phyloP scores from a whole-genome alignment of 2,888 invertebrate genomes.

The Diarsia dahlii region DNA sequence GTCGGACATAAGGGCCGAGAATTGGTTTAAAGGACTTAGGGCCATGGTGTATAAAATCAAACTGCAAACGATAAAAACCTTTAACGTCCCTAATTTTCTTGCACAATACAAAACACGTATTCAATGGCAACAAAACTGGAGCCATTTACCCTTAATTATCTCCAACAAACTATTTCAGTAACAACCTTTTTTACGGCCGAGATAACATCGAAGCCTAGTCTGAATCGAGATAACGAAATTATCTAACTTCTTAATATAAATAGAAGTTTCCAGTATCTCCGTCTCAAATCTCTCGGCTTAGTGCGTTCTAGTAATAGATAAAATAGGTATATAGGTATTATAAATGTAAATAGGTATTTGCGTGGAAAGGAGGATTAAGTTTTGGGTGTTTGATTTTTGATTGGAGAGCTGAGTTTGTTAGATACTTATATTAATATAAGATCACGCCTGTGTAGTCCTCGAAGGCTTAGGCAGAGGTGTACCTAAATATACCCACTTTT shows the following conservation, averaged over 20 bases:
- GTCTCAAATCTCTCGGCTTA: slow-evolving; percentile 23
- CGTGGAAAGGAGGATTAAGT: neutral
- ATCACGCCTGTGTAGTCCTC: too few species aligned
- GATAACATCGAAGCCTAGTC: slow-evolving; percentile 57
- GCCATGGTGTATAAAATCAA: slow-evolving; percentile 6
- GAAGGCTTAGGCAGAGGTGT: too few species aligned
- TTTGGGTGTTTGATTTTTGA: neutral
- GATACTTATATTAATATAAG: neutral
- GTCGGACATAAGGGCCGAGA: too few species aligned
- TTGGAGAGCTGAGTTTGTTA: neutral
- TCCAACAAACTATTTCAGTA: slow-evolving; percentile 51
- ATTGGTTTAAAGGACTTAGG: neutral
- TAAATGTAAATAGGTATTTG: slow-evolving; percentile 35
- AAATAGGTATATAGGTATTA: slow-evolving; percentile 26
- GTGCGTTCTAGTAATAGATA: slow-evolving; percentile 21
- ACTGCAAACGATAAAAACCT: slow-evolving; percentile 6
- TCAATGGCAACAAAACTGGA: slow-evolving; percentile 31
- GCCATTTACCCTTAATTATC: slow-evolving; percentile 44
- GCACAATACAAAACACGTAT: slow-evolving; percentile 42
- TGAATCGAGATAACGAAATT: slow-evolving; percentile 61
- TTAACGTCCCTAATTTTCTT: slow-evolving; percentile 26
- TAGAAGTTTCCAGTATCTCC: slow-evolving; percentile 53
- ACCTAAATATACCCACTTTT: too few species aligned
- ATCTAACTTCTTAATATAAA: slow-evolving; percentile 61
- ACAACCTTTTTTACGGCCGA: slow-evolving; percentile 53